Evolutionary conservation across 1,140 invertebrate genomes (phyloP), one percentile per base, ranked within the genome.

Genomic region (Drosophila truncata): DNA sequence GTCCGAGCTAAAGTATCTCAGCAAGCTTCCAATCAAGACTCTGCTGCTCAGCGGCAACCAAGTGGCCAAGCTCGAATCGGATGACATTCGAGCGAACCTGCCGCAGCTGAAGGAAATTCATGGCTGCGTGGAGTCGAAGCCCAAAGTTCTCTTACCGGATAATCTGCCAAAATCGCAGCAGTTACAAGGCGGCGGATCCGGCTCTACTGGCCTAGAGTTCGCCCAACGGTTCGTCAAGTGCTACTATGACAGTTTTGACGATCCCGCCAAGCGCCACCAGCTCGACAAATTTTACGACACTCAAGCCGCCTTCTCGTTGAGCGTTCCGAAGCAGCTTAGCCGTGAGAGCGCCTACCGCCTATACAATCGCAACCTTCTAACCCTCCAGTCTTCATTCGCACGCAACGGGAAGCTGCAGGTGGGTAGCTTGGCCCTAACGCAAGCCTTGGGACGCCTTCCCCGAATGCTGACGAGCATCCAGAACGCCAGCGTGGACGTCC

Each of bases 311-410:
- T 73, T 85, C 20, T 80, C 82, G 13, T 14, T 84, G 5, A 55
- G 44, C 11, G 62, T 55, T 13, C 33, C 76, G 1, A 46, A 52
- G 8, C 7, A 59, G 6, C 6, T 76, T 18, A 2, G 27, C 13
- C 5, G 41, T 0, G 41, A 55, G 1, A 16, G 14, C 23, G 47
- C 20, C 9, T 80, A 80, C 44, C 47, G 13, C 3, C 13, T 80
- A 18, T 80, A 80, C 41, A 63, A 80, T 59, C 59, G 71, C 16
- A 80, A 80, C 37, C 47, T 42, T 7, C 25, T n/a, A 7, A 20
- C 16, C 35, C 13, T 33, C 3, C 50, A 37, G 2, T 80, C 77
- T 3, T 1, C 18, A 0, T 52, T 80, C 50, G 77, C 57, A 0
- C 47, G 20, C n/a, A 61, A 9, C 5, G 29, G 41, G 13, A 78